A percentile compares a stretch with the other conserved stretches of the same genome.
Evolutionary conservation across 2,113 vertebrate species (phyloP).

Genomic region (Megaceryle torquata): DNA sequence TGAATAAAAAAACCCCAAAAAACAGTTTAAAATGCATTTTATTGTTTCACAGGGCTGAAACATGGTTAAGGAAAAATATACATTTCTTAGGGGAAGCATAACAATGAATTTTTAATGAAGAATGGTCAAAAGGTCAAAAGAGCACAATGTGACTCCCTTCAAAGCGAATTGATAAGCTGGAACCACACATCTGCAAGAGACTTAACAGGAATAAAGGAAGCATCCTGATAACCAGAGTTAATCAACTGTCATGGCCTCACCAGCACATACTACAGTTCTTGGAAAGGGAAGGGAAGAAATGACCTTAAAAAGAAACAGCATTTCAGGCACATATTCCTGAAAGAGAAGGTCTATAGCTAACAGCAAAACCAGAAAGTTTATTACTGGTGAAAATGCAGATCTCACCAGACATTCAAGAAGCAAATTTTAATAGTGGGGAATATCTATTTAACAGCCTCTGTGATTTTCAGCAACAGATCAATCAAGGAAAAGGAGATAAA

Average conservation of each 20-base stretch:
- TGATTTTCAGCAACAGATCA: not conserved
- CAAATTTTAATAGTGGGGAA: not conserved
- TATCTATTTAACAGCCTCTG: not conserved
- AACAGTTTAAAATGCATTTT: not conserved
- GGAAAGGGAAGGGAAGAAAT: not conserved
- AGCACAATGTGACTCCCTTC: not conserved
- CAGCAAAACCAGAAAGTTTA: not conserved
- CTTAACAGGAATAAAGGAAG: not conserved
- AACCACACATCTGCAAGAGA: not conserved
- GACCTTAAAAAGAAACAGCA: not conserved
- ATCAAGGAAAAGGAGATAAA: not conserved
- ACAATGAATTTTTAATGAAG: not conserved
- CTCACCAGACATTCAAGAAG: not conserved
- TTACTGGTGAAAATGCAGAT: not conserved
- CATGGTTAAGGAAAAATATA: not conserved
- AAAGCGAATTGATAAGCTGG: not conserved
- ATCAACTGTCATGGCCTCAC: not conserved
- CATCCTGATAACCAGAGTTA: not conserved
- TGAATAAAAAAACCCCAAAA: not conserved
- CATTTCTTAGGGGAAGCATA: not conserved
- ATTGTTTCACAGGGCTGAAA: not conserved
- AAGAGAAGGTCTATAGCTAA: not conserved
- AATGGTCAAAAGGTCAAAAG: conserved; percentile 31
- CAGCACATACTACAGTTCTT: not conserved
- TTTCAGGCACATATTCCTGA: not conserved